These are phyloP conservation scores for Coelinius sp. DNA, from an alignment of 2,888 invertebrate genomes.

Conservation along the genomic window DNA sequence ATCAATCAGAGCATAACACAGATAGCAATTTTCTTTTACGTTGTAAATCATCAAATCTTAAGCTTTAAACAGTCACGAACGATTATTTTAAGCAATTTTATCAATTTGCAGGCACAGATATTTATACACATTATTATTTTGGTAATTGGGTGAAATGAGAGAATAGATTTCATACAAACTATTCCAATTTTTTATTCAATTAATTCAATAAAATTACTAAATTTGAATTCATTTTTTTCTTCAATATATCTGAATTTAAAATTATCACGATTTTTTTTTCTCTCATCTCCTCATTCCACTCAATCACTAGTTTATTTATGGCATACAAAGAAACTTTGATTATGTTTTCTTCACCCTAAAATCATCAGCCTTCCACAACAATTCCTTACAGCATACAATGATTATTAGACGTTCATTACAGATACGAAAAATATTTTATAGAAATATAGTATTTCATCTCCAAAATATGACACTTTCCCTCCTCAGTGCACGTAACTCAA, in stretches of 20 bases:
- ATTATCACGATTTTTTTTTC: background rate
- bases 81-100: slow-evolving; percentile 11
- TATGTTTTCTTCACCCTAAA: background rate
- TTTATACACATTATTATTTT: slow-evolving; percentile 53
- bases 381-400: background rate
- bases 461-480: slow-evolving; percentile 54
- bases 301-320: background rate
- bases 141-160: slow-evolving; percentile 38
- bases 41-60: slow-evolving; percentile 47
- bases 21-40: slow-evolving; percentile 45
- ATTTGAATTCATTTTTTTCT: background rate
- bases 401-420: slow-evolving; percentile 9
- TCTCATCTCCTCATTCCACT: background rate
- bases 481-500: slow-evolving; percentile 41
- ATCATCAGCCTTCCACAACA: background rate
- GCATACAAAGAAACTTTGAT: slow-evolving; percentile 6
- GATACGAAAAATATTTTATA: slow-evolving; percentile 14
- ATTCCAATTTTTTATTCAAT: background rate
- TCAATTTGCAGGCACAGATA: slow-evolving; percentile 25
- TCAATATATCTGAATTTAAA: background rate
- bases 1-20: slow-evolving; percentile 55
- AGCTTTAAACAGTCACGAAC: slow-evolving; percentile 24
- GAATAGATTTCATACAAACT: slow-evolving; percentile 15
- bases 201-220: background rate
- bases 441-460: slow-evolving; percentile 24